Evolutionary conservation across 1,140 invertebrate genomes (phyloP), one percentile per base, ranked within the genome.

Genomic region (Drosophila cardini): DNA sequence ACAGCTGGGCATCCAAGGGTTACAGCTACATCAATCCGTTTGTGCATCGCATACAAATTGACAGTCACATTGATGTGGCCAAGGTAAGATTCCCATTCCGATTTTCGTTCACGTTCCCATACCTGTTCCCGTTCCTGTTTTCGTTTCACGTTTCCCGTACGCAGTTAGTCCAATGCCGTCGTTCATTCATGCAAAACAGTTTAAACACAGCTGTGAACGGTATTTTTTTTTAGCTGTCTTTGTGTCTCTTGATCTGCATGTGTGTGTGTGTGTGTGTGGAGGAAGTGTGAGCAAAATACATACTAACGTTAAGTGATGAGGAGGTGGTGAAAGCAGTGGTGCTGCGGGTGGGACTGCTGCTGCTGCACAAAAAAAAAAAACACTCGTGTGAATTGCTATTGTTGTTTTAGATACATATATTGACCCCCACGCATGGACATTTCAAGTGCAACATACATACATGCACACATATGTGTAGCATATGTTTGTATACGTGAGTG

Each of bases 21-120:
- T 91, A 87, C 34, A 89, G 76, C 60, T 91, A 91, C 36, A 90
- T 97, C 81, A 97, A 97, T 93, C 96, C 96, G 36, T 97, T 97
- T 92, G 96, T 97, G 38, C 96, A 97, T 91, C 96, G 95, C 85
- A 93, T 97, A 91, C 95, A 97, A 93, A 93, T 97, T 87, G 95
- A 96, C 91, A 96, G 95, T 78, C 96, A 95, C 71, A 96, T 96
- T 86, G 96, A 97, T 90, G 96, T 97, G 93, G 95, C 97, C 92
- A 96, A 96, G 95, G 96, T 97, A 93, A 94, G 94, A 92, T 40
- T 63, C 6, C 60, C 21, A 26, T 4, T 26, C 21, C 21, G 21
- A 26, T 26, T 26, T 4, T 26, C 21, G 21, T 26, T 26, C 21
- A 26, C 21, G 21, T 26, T 26, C 21, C 21, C 21, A 26, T 26